phyloP scores from a whole-genome alignment of 2,113 vertebrate genomes.

The Cebidichthys violaceus region DNA sequence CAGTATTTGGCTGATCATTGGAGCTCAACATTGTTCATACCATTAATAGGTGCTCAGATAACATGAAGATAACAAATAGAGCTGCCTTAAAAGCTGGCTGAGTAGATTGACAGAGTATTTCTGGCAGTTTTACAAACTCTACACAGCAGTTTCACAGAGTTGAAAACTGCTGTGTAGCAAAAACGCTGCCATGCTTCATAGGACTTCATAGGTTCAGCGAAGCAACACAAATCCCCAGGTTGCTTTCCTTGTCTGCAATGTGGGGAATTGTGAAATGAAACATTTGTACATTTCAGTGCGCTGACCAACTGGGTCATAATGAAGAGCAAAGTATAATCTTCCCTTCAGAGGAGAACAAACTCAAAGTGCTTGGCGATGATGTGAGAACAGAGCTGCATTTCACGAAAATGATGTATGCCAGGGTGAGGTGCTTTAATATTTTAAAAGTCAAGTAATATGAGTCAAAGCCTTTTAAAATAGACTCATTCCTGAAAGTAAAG shows the following conservation, averaged over 20 bases:
- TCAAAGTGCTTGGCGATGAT: neutral
- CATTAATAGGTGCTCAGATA: neutral
- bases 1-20: neutral
- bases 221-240: conserved; percentile 19
- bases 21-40: neutral
- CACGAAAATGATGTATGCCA: neutral
- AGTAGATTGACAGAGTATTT: neutral
- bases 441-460: neutral
- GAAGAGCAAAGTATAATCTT: neutral
- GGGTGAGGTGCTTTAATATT: neutral
- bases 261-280: conserved; percentile 11
- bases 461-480: neutral
- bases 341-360: neutral
- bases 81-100: neutral
- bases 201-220: neutral
- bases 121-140: neutral
- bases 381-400: neutral
- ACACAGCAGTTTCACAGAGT: neutral
- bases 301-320: neutral
- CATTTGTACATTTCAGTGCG: neutral
- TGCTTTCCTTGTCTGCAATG: conserved; percentile 19
- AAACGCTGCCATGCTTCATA: neutral
- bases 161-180: neutral
- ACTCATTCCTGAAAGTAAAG: neutral
- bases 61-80: neutral